Percentiles rank a stretch among this genome's conserved stretches.
phyloP scores from a whole-genome alignment of 2,113 vertebrate genomes.

The Alethe castanea region DNA sequence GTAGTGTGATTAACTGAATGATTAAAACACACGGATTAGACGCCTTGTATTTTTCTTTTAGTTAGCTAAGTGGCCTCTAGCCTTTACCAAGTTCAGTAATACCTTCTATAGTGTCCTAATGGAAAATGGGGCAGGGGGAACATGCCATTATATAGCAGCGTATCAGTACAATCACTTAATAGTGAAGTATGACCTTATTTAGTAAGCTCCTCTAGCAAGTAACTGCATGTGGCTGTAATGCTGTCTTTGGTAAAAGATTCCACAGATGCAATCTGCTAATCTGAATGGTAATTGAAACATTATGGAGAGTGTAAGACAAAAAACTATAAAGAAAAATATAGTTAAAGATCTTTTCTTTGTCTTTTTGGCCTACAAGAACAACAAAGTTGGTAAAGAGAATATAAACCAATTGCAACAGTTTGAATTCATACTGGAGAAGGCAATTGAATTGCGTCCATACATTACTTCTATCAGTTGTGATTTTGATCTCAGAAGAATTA shows the following conservation, averaged over 20 bases:
- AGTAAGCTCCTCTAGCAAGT: background rate
- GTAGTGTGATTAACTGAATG: background rate
- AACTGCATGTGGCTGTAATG: background rate
- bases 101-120: background rate
- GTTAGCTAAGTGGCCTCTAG: background rate
- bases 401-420: background rate
- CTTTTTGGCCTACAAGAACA: background rate
- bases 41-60: background rate
- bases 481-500: background rate
- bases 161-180: background rate
- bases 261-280: background rate
- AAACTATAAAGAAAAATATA: background rate
- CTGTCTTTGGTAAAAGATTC: background rate
- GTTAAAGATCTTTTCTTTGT: background rate
- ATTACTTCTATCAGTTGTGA: background rate
- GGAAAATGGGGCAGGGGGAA: background rate
- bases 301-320: background rate
- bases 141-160: background rate
- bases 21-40: background rate
- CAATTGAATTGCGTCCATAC: background rate
- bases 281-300: background rate
- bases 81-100: background rate
- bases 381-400: background rate
- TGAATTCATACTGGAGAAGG: background rate
- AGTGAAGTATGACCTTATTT: background rate